These are phyloP conservation scores for Cercopithecus mitis DNA, from an alignment of 2,797 vertebrate genomes.

Conservation along the genomic window DNA sequence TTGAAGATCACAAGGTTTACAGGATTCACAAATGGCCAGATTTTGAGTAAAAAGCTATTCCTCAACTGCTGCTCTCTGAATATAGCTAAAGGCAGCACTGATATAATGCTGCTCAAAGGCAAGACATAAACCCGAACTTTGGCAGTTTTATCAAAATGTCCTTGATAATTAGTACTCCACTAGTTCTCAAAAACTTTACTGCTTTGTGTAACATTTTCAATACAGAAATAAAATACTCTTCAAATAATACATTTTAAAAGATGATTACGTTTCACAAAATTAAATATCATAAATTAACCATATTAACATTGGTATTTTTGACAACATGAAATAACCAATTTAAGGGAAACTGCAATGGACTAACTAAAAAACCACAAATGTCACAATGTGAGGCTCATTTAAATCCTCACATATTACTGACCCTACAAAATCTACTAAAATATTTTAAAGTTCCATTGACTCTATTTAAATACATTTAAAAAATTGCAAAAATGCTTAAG, in stretches of 20 bases:
- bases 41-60: conserved; percentile 40
- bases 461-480: conserved; percentile 83
- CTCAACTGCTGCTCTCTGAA: conserved; percentile 50
- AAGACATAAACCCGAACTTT: conserved; percentile 83
- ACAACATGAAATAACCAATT: conserved; percentile 83
- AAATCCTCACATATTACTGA: conserved; percentile 82
- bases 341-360: conserved; percentile 79
- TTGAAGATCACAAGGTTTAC: conserved; percentile 27
- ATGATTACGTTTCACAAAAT: conserved; percentile 84
- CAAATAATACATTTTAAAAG: conserved; percentile 81
- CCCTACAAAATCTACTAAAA: conserved; percentile 86
- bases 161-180: conserved; percentile 75
- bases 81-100: conserved; percentile 74
- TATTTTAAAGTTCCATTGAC: conserved; percentile 82
- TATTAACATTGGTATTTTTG: conserved; percentile 84
- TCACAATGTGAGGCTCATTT: conserved; percentile 83
- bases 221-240: conserved; percentile 79
- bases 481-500: conserved; percentile 86
- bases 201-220: conserved; percentile 70
- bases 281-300: conserved; percentile 89
- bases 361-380: conserved; percentile 84
- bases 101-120: conserved; percentile 77
- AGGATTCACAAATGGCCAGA: conserved; percentile 40
- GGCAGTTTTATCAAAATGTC: conserved; percentile 84
- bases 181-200: conserved; percentile 77